Percentiles rank a stretch among this genome's conserved stretches.
Evolutionary conservation across 2,888 invertebrate genomes (phyloP).

Genomic region (Rhopalosiphum nymphaeae): DNA sequence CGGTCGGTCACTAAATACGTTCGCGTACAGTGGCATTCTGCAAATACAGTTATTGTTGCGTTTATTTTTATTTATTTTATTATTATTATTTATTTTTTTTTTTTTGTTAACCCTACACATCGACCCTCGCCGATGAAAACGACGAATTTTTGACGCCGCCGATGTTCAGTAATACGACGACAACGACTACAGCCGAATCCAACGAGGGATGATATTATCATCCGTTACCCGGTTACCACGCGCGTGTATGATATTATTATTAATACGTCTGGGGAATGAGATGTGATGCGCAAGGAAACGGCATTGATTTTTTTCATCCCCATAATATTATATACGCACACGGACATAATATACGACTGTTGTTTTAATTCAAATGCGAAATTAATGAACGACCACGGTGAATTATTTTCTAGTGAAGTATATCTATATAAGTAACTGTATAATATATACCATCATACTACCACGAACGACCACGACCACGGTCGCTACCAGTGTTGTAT

Average conservation of each 20-base stretch:
- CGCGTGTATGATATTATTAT: not conserved
- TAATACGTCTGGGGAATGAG: conserved; percentile 26
- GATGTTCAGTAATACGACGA: not conserved
- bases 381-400: conserved; percentile 42
- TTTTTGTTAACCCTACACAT: not conserved
- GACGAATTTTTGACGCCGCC: not conserved
- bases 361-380: conserved; percentile 34
- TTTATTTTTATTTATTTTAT: not conserved
- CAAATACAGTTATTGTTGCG: not conserved
- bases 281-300: not conserved
- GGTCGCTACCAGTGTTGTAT: not conserved
- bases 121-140: not conserved
- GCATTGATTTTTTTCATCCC: conserved; percentile 27
- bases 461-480: not conserved
- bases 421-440: not conserved
- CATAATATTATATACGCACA: not conserved
- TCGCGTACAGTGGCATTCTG: not conserved
- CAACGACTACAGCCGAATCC: not conserved
- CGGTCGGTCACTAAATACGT: conserved; percentile 47
- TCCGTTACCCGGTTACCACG: not conserved
- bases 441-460: too few species aligned
- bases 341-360: not conserved
- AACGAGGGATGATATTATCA: conserved; percentile 2
- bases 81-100: conserved; percentile 25
- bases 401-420: not conserved